Conservation (phyloP, 1,140 invertebrate genomes). For the Drosophila eugracilis region DNA sequence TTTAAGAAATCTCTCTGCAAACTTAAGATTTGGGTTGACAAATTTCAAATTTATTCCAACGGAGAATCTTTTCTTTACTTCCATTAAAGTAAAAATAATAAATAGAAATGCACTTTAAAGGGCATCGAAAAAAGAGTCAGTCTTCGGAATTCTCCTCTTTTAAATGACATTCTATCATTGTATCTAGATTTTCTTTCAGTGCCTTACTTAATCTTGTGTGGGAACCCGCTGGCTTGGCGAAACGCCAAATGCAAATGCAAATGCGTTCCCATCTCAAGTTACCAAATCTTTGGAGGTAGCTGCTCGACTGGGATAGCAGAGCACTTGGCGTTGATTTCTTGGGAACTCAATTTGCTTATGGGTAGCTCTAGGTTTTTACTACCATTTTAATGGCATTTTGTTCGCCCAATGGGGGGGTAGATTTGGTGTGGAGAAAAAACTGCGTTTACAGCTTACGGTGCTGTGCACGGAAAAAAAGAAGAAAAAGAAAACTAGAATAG, state of each 20-base stretch:
- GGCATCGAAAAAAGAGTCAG: no score
- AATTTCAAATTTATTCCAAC: no score
- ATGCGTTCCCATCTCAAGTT: constrained; percentile 42
- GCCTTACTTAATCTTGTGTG: constrained; percentile 60
- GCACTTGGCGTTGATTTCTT: constrained; percentile 17
- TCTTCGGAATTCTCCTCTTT: no score
- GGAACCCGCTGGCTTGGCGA: constrained; percentile 50
- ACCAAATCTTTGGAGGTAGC: constrained; percentile 36
- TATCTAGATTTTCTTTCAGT: constrained; percentile 21
- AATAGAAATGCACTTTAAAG: no score
- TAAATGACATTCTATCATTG: no score
- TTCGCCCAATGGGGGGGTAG: constrained; percentile 2
- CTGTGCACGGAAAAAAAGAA: constrained; percentile 9
- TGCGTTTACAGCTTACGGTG: constrained; percentile 22
- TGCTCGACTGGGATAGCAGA: constrained; percentile 4
- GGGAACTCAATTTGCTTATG: constrained; percentile 45
- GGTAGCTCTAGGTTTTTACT: constrained; percentile 19
- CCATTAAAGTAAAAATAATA: no score
- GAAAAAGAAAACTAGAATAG: no score
- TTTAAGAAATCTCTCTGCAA: no score
- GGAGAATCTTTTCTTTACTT: no score
- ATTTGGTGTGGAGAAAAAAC: constrained; percentile 1
- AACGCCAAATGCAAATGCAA: constrained; percentile 36
- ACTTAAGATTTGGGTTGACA: no score
- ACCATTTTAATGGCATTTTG: constrained; percentile 45